These are phyloP conservation scores for Nycteola revayana DNA, from an alignment of 2,888 invertebrate genomes.

Conservation along the genomic window DNA sequence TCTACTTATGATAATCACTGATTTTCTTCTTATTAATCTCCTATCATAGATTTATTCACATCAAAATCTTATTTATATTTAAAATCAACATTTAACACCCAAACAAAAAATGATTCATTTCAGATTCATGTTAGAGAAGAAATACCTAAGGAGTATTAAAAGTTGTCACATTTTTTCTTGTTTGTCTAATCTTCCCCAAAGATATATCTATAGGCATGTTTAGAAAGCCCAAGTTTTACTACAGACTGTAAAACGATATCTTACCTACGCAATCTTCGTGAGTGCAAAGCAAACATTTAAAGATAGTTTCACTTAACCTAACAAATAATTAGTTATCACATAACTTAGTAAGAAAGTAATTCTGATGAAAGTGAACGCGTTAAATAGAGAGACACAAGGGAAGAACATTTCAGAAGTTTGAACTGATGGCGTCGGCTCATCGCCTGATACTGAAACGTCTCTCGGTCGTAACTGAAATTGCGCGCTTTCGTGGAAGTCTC, in stretches of 20 bases:
- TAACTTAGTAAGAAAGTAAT: slow-evolving; percentile 39
- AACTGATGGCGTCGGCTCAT: slow-evolving; percentile 40
- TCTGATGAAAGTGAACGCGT: slow-evolving; percentile 34
- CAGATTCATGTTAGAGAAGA: no score
- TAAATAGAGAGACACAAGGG: slow-evolving; percentile 31
- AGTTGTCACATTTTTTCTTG: no score
- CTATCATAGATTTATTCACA: no score
- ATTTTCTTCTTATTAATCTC: no score
- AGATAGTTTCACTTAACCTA: slow-evolving; percentile 55
- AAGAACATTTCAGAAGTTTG: slow-evolving; percentile 33
- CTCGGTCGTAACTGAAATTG: slow-evolving; percentile 43
- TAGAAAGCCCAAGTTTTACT: slow-evolving; percentile 23
- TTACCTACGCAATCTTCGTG: slow-evolving; percentile 69
- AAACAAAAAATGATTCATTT: no score
- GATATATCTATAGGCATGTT: slow-evolving; percentile 2
- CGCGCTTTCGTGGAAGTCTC: slow-evolving; percentile 53
- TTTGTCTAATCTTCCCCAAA: no score
- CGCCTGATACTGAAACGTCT: slow-evolving; percentile 57
- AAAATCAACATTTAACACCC: no score
- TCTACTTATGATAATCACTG: no score
- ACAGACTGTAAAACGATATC: slow-evolving; percentile 37
- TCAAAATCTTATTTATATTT: no score
- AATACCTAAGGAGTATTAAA: no score
- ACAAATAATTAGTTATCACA: slow-evolving; percentile 49
- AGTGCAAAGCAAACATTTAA: slow-evolving; percentile 71